These are phyloP conservation scores for Oxyura jamaicensis DNA, from an alignment of 2,113 vertebrate genomes.

Conservation along the genomic window DNA sequence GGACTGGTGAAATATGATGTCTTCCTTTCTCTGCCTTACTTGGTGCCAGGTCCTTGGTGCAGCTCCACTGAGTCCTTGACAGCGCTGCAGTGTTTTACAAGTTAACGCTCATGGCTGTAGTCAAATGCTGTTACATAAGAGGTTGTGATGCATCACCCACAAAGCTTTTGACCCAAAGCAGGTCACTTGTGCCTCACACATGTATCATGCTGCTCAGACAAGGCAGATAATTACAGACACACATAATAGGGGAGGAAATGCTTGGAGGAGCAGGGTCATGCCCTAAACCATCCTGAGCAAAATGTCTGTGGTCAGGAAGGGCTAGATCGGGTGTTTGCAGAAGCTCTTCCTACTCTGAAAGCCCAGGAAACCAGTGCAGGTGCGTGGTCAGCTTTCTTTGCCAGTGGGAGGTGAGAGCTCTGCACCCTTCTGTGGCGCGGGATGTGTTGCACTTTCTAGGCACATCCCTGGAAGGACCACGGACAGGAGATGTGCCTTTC, in stretches of 20 bases:
- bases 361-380: background rate
- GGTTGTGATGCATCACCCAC: background rate
- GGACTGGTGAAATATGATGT: background rate
- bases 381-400: background rate
- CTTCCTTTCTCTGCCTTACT: background rate
- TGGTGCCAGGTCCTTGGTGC: background rate
- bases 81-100: background rate
- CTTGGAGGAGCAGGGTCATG: background rate
- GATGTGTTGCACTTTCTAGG: background rate
- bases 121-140: background rate
- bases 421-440: background rate
- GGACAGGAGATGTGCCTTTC: background rate
- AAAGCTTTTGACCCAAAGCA: background rate
- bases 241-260: background rate
- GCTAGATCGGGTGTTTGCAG: background rate
- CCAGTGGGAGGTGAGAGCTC: background rate
- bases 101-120: background rate
- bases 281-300: background rate
- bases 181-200: background rate
- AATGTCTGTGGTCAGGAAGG: background rate
- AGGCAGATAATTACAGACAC: background rate
- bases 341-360: background rate
- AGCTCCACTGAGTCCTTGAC: background rate
- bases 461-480: background rate
- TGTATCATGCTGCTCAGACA: background rate